These are phyloP conservation scores for Pachyramphus minor DNA, from an alignment of 2,113 vertebrate genomes.

Conservation along the genomic window DNA sequence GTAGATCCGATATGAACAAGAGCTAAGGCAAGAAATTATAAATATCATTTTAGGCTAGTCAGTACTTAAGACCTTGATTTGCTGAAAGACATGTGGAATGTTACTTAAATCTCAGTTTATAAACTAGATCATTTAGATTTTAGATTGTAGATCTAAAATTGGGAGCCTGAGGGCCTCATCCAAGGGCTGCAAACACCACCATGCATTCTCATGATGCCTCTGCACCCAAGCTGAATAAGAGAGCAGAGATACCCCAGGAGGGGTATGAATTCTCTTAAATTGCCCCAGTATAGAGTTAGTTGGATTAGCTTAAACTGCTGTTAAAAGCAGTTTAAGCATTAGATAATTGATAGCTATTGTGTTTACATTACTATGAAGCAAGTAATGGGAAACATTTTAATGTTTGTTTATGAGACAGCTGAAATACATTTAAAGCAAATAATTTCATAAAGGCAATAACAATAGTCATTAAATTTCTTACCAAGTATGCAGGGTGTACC, in stretches of 20 bases:
- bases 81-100: neutral
- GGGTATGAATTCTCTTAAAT: neutral
- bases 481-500: neutral
- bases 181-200: neutral
- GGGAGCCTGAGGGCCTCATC: neutral
- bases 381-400: neutral
- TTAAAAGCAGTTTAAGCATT: neutral
- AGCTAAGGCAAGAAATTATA: neutral
- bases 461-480: neutral
- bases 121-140: neutral
- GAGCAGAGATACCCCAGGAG: neutral
- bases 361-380: neutral
- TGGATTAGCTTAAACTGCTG: neutral
- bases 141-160: neutral
- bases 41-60: neutral
- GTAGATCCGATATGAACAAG: neutral
- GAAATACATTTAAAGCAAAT: neutral
- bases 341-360: neutral
- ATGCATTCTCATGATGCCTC: neutral
- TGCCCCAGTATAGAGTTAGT: neutral
- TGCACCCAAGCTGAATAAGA: neutral
- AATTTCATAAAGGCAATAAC: neutral
- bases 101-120: neutral
- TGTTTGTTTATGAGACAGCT: neutral
- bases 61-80: neutral